A percentile compares a stretch with the other conserved stretches of the same genome.
These are phyloP conservation scores for Tiliacea aurago DNA, from an alignment of 2,888 invertebrate species.

Conservation along the genomic window DNA sequence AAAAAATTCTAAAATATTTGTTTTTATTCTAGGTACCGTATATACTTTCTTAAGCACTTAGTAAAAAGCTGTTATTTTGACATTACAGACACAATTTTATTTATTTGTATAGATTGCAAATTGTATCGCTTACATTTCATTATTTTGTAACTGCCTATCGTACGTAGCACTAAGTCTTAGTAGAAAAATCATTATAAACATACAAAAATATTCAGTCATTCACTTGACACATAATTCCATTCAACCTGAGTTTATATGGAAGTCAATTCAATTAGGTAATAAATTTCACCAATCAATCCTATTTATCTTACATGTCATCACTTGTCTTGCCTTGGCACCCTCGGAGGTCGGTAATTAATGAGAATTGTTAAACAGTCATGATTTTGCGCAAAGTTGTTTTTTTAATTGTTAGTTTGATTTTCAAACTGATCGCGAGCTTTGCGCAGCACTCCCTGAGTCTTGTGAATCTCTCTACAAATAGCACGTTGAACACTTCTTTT, in stretches of 20 bases:
- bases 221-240: not conserved
- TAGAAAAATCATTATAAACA: conserved; percentile 34
- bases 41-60: too few species aligned
- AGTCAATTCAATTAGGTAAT: conserved; percentile 14
- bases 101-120: not conserved
- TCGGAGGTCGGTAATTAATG: not conserved
- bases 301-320: conserved; percentile 31
- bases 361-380: conserved; percentile 6
- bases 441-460: conserved; percentile 94
- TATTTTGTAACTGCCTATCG: conserved; percentile 19
- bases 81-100: too few species aligned
- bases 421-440: conserved; percentile 94
- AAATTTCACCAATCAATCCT: not conserved
- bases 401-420: conserved; percentile 70
- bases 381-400: not conserved
- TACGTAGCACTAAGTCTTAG: conserved; percentile 22
- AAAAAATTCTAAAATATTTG: too few species aligned
- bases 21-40: too few species aligned
- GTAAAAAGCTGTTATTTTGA: too few species aligned
- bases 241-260: conserved; percentile 8
- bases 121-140: conserved; percentile 4
- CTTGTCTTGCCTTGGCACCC: conserved; percentile 7
- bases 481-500: conserved; percentile 96
- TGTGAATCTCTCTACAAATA: conserved; percentile 95
- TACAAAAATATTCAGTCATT: conserved; percentile 48